A percentile compares a stretch with the other conserved stretches of the same genome.
phyloP scores from a whole-genome alignment of 2,113 vertebrate genomes.

The Rhinogobius similis region DNA sequence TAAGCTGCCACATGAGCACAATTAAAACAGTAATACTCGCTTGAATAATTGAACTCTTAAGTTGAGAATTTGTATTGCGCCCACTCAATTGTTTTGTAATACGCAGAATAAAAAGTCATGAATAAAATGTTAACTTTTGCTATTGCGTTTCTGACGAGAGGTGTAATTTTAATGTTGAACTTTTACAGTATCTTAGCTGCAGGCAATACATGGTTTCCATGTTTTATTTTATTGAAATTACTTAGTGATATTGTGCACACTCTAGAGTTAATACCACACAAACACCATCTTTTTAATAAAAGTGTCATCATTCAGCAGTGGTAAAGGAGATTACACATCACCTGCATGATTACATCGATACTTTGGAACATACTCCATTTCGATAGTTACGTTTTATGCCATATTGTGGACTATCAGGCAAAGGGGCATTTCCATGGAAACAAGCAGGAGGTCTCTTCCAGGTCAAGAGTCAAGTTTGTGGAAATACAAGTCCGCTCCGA shows the following conservation, averaged over 20 bases:
- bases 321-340: no score
- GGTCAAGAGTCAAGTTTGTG: no score
- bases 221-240: constrained; percentile 28
- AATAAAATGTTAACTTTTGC: constrained; percentile 31
- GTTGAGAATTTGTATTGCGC: constrained; percentile 5
- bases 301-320: not conserved
- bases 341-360: no score
- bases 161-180: constrained; percentile 20
- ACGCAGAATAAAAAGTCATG: constrained; percentile 8
- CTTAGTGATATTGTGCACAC: no score
- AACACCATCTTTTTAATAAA: not conserved
- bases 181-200: constrained; percentile 25
- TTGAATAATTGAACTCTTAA: constrained; percentile 30
- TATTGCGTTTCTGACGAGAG: constrained; percentile 17
- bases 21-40: constrained; percentile 25
- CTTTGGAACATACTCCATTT: no score
- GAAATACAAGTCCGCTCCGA: no score
- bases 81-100: not conserved
- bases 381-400: no score
- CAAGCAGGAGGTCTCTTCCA: no score
- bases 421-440: no score
- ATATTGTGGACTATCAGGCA: no score
- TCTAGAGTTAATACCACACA: not conserved
- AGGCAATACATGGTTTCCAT: constrained; percentile 40
- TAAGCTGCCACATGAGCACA: constrained; percentile 20